Base-by-base conservation (phyloP, 1,140 invertebrate species). In the Eubasilissa regina region DNA sequence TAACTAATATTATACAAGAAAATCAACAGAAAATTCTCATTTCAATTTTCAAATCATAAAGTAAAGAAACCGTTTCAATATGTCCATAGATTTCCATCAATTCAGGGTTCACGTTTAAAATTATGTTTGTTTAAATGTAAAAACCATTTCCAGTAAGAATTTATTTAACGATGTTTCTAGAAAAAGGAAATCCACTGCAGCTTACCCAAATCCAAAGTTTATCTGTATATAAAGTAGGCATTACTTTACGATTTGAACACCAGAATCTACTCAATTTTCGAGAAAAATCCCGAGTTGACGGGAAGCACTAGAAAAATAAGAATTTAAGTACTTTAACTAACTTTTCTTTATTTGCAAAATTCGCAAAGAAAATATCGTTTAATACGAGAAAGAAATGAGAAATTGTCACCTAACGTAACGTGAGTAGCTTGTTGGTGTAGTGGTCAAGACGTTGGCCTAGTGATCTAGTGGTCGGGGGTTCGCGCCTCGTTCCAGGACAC, bases 221-320 rank as follows among this genome's bases (percentile, higher is more conserved):
- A 51, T 12, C 48, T 51, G 48, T 51, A 13, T 62, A 62, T 21
- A 25, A 11, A 13, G 58, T 25, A 56, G 53, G 15, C 53, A 56
- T 56, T 56, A 56, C 53, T 56, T 56, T 19, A 19, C 53, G n/a
- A 17, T 56, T 8, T 35, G 6, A 56, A 56, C 53, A 56, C 19
- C 0, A 11, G 53, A 56, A 56, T 56, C 53, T 56, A 56, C 58
- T 25, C 19, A 62, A n/a, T 62, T 62, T 62, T 62, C 58, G 6
- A 11, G 58, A 43, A 62, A 62, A 62, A 35, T 62, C 13, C 17
- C 25, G 44, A 45, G n/a, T 35, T 15, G 44, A n/a, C 13, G 44
- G 45, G 13, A 45, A 47, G 64, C 64, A 45, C 64, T 68, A 45
- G 19, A 35, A 15, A 62, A 68, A 68, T 68, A 68, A 17, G 64